A percentile compares a stretch with the other conserved stretches of the same genome.
These are phyloP conservation scores for Charadrius vociferus DNA, from an alignment of 2,113 vertebrate species.

Conservation along the genomic window DNA sequence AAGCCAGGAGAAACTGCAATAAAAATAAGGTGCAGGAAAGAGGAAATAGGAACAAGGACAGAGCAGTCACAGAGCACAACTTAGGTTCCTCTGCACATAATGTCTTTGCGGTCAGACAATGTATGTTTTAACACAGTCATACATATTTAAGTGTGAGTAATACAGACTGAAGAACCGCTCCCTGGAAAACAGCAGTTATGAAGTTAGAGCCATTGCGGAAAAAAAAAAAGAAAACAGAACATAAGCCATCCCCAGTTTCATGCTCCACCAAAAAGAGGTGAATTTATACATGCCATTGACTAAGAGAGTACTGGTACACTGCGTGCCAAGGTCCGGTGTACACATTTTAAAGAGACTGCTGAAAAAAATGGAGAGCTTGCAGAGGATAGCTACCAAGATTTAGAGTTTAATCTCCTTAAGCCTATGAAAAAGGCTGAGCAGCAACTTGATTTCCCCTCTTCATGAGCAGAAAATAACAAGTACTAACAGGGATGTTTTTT, in stretches of 20 bases:
- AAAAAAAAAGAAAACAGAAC: not conserved
- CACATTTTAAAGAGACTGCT: not conserved
- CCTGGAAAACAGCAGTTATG: not conserved
- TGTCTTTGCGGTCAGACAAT: not conserved
- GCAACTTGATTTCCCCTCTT: not conserved
- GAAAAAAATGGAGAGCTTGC: not conserved
- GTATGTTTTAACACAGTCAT: not conserved
- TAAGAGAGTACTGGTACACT: not conserved
- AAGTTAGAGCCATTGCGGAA: not conserved
- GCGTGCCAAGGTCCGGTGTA: not conserved
- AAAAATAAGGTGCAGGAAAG: not conserved
- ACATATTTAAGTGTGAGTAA: not conserved
- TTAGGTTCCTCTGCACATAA: not conserved
- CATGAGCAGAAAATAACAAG: not conserved
- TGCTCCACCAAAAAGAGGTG: not conserved
- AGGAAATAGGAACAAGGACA: not conserved
- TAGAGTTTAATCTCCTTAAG: not conserved
- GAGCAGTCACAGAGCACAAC: not conserved
- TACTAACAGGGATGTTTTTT: not conserved
- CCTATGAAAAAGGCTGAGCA: not conserved
- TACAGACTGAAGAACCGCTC: not conserved
- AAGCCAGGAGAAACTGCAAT: not conserved
- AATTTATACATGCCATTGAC: not conserved
- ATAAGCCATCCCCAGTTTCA: not conserved
- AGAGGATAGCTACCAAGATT: not conserved